A percentile compares a stretch with the other conserved stretches of the same genome.
These are phyloP conservation scores for Ariolimax columbianus DNA, from an alignment of 2,888 invertebrate species.

Conservation along the genomic window DNA sequence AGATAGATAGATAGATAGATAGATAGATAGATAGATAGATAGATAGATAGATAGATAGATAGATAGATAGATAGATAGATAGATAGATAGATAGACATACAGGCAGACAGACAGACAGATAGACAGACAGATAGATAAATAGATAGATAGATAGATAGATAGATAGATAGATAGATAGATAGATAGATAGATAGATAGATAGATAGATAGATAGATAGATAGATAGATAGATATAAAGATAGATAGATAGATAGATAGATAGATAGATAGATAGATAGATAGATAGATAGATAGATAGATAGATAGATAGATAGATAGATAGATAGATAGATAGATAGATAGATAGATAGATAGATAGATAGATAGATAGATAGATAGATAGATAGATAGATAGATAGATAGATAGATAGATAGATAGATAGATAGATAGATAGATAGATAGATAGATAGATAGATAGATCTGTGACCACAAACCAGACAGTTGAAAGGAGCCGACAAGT, in stretches of 20 bases:
- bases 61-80: constrained; percentile 11
- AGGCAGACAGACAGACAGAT: not conserved
- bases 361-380: constrained; percentile 1
- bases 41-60: not conserved
- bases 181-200: constrained; percentile 24
- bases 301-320: not conserved
- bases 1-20: constrained; percentile 11
- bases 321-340: constrained; percentile 10
- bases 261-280: not conserved
- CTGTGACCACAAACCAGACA: too few relatives aligned
- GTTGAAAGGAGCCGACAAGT: too few relatives aligned
- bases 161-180: constrained; percentile 24
- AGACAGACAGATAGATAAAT: constrained; percentile 1
- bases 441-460: too few relatives aligned
- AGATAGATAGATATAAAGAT: not conserved
- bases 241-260: not conserved
- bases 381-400: not conserved
- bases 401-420: too few relatives aligned
- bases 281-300: not conserved
- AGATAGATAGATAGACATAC: constrained; percentile 1
- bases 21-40: not conserved
- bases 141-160: constrained; percentile 11
- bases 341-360: constrained; percentile 19
- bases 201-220: constrained; percentile 23
- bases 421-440: too few relatives aligned